Percentiles rank a stretch among this genome's conserved stretches.
Conservation (phyloP, 2,113 vertebrate genomes). For the Vombatus ursinus region DNA sequence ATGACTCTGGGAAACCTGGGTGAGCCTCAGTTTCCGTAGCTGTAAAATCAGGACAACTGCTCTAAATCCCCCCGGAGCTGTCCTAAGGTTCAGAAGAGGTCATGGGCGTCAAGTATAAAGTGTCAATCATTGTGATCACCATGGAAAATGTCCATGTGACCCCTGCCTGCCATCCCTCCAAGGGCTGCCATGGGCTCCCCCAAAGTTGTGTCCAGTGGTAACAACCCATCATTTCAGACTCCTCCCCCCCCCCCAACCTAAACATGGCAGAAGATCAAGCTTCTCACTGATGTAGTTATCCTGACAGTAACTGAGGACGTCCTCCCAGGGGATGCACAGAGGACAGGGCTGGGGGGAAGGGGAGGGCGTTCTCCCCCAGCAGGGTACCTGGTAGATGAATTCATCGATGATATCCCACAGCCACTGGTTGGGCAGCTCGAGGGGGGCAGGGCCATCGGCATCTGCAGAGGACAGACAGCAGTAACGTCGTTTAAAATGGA, state of each 20-base stretch:
- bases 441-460: constrained; percentile 96
- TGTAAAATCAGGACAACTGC: not conserved
- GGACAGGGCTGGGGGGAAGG: not conserved
- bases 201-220: too few species aligned
- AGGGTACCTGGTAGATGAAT: constrained; percentile 96
- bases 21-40: not conserved
- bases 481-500: not conserved
- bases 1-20: not conserved
- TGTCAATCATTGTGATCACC: not conserved
- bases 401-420: constrained; percentile 99
- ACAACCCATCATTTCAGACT: too few species aligned
- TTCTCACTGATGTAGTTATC: too few species aligned
- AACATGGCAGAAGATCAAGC: not conserved
- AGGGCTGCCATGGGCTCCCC: too few species aligned
- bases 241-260: too few species aligned
- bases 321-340: not conserved
- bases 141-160: not conserved
- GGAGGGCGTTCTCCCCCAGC: fast-evolving
- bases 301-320: too few species aligned
- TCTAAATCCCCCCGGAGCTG: not conserved
- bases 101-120: not conserved
- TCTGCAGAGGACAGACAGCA: constrained; percentile 82
- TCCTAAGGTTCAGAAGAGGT: not conserved
- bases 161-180: not conserved
- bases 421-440: constrained; percentile 99